Evolutionary conservation across 1,140 invertebrate genomes (phyloP), one percentile per base, ranked within the genome.

Genomic region (Andricus grossulariae): DNA sequence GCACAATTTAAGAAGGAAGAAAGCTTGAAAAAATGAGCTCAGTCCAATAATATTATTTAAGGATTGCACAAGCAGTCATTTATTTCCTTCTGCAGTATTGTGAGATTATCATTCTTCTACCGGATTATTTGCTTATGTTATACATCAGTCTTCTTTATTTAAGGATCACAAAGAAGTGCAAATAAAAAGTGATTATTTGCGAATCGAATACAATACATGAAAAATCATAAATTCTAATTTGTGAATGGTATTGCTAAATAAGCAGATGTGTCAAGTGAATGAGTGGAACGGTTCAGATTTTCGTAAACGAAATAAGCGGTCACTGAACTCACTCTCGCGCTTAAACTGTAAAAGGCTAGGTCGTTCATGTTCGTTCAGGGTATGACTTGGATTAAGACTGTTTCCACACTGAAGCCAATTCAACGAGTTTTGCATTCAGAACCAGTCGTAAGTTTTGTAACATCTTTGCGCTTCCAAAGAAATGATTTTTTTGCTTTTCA

Each of bases 251-350:
- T 57, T 50, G 55, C 50, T 70, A 51, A 71, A 70, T 70, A 71
- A 75, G 55, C 60, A 75, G 57, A 60, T 71, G 74, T 75, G 51
- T 21, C 50, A 32, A 21, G 74, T 49, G 45, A 75, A 70, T 75
- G 57, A 19, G 25, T 57, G 39, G 50, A 55, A 18, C 57, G 39
- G 57, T 32, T 45, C 15, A 45, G 57, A 72, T 72, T 76, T 72
- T 50, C 50, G 82, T 88, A 88, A 88, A 88, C 84, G 85, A 89
- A 88, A 87, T 85, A 83, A 82, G 83, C 82, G 87, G 86, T 85
- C 87, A 79, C 84, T 88, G 88, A 89, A 88, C 87, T 85, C 75
- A 71, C 76, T 78, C 79, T 77, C 55, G 76, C 72, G 76, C 79
- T 80, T 16, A 80, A 75, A 80, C 77, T 78, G 32, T 70, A 70